Base-by-base conservation (phyloP, 2,113 vertebrate genomes). In the Myotis brandtii region DNA sequence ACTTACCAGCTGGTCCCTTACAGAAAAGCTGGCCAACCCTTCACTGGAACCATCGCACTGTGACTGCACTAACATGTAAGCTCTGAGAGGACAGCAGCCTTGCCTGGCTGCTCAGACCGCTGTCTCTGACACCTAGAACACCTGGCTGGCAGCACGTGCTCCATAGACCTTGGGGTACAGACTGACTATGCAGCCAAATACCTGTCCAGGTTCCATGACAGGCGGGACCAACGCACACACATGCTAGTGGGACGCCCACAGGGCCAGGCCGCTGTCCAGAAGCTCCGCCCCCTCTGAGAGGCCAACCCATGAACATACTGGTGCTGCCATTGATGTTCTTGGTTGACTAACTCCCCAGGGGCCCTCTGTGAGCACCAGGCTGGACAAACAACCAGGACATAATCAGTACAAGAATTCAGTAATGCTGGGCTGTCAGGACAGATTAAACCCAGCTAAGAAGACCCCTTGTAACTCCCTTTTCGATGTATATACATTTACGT, bases 401-500 rank as follows among this genome's bases (percentile, higher is more conserved):
- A 83, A 80, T 25, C 66, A 64, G 17, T 43, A 25, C 43, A 77
- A 88, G 67, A 89, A 91, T n/a, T 79, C 69, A 27, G 50, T 20
- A 80, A 56, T 14, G 67, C 7, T 64, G 64, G 54, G 23, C 86
- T 94, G 95, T 91, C 91, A 56, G 91, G 75, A 54, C 13, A 89
- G 80, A 96, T 77, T 54, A 84, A 85, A 93, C 5, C 79, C 59
- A 48, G 90, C 84, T 20, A 50, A 75, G n/a, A 84, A 81, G 52
- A 40, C 64, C n/a, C 69, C 92, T 94, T 76, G 82, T 16, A 76
- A 92, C 52, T 67, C 73, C 84, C 72, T 93, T 67, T 67, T 59
- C 76, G 56, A 34, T 52, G 34, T 30, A 89, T 85, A 88, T 50
- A 91, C 95, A 64, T 96, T 97, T 94, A 95, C 94, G 77, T 95